Evolutionary conservation across 1,140 invertebrate genomes (phyloP), one percentile per base, ranked within the genome.

Genomic region (Carposina sasakii): DNA sequence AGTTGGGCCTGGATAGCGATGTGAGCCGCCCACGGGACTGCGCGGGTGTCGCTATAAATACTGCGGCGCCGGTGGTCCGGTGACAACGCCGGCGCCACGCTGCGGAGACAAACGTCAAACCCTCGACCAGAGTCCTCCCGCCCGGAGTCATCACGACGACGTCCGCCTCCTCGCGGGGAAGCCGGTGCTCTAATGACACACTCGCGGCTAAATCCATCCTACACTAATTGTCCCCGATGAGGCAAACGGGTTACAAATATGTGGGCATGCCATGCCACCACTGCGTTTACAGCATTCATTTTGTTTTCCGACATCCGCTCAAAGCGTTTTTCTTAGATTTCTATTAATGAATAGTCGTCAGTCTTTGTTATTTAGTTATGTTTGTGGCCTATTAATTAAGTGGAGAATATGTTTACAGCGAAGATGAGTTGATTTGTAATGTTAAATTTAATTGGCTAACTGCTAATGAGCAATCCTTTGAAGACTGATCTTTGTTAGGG

Each of bases 11-110:
- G 30, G 36, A 15, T 43, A 42, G n/a, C n/a, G n/a, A n/a, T n/a
- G n/a, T n/a, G n/a, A n/a, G 65, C 68, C 77, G 76, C 78, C 75
- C 76, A 76, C 74, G 67, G 72, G 24, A 8, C 54, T 58, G 65
- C 65, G 63, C 68, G 52, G 67, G 66, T 68, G 67, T 65, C 62
- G 71, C 76, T 83, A 83, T 83, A 81, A 83, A 83, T 83, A 83
- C 64, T 47, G 55, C 76, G 64, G 70, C 64, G 73, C 67, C 63
- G 79, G 79, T 83, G 78, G 78, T 83, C 78, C 75, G 69, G 70
- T 81, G 78, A 83, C 78, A 81, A 82, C 79, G 73, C 73, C 62
- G 62, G 68, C 72, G 69, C 69, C 58, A 61, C 66, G 63, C 54
- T 64, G 68, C 76, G 75, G 78, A 72, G 78, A 79, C 71, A 72